phyloP scores from a whole-genome alignment of 2,888 invertebrate genomes.

The Melinaea marsaeus region DNA sequence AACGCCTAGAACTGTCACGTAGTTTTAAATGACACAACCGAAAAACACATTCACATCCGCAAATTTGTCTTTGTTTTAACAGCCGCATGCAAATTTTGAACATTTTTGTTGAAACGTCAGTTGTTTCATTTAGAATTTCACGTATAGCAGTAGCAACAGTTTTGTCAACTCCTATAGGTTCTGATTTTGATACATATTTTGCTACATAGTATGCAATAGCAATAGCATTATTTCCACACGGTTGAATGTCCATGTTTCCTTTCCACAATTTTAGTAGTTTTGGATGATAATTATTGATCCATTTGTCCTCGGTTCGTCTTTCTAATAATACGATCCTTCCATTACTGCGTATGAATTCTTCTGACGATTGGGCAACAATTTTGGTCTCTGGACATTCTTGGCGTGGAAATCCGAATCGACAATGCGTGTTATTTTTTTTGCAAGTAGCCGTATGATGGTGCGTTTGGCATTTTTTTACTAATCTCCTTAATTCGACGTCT shows the following conservation, averaged over 20 bases:
- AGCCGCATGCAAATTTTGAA: constrained; percentile 40
- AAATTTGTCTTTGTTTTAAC: constrained; percentile 39
- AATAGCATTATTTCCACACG: constrained; percentile 9
- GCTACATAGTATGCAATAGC: constrained; percentile 8
- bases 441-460: constrained; percentile 29
- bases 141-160: constrained; percentile 24
- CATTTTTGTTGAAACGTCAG: constrained; percentile 33
- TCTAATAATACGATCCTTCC: constrained; percentile 20
- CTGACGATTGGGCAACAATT: constrained; percentile 8
- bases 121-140: constrained; percentile 27
- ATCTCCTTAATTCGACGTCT: too few relatives aligned
- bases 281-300: constrained; percentile 29
- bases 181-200: constrained; percentile 29
- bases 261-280: too few relatives aligned
- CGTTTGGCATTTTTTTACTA: constrained; percentile 26
- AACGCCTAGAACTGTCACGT: constrained; percentile 20
- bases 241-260: too few relatives aligned
- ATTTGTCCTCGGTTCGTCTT: constrained; percentile 1
- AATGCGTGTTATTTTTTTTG: constrained; percentile 23
- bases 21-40: constrained; percentile 30
- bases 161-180: constrained; percentile 23
- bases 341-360: constrained; percentile 14
- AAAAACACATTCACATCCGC: constrained; percentile 39
- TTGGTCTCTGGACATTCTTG: constrained; percentile 18
- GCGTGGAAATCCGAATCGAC: constrained; percentile 29